Percentiles rank a stretch among this genome's conserved stretches.
phyloP scores from a whole-genome alignment of 2,888 invertebrate species.

The Clusia tigrina region DNA sequence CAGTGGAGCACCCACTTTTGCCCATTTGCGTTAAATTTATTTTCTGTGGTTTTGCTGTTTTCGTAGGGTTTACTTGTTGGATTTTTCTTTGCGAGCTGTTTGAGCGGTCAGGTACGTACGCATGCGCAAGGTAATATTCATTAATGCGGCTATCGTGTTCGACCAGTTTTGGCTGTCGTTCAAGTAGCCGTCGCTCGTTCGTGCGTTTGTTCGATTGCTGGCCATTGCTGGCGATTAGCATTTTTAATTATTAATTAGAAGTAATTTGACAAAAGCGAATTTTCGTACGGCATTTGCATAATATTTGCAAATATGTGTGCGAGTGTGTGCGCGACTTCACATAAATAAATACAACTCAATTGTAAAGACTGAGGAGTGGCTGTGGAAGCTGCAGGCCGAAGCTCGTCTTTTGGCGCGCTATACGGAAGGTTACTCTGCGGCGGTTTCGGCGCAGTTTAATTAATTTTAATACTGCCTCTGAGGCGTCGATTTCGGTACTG shows the following conservation, averaged over 20 bases:
- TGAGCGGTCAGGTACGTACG: neutral
- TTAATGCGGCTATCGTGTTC: neutral
- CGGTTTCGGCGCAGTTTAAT: too few species aligned
- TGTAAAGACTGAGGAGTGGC: neutral
- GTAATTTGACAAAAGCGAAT: neutral
- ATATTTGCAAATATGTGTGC: neutral
- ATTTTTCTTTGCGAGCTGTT: neutral
- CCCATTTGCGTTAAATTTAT: neutral
- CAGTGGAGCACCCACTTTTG: constrained; percentile 5
- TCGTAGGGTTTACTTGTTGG: neutral
- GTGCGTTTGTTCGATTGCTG: too few species aligned
- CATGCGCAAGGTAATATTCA: neutral
- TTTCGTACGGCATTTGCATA: neutral
- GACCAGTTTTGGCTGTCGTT: neutral
- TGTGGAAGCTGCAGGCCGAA: neutral
- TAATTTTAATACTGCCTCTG: too few species aligned
- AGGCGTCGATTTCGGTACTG: too few species aligned
- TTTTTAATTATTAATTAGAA: neutral
- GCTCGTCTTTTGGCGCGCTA: neutral
- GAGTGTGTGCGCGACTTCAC: neutral
- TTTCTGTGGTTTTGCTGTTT: neutral
- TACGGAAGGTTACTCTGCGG: neutral
- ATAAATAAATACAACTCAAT: constrained; percentile 6
- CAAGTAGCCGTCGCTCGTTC: too few species aligned
- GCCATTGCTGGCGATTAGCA: neutral